Evolutionary conservation across 1,140 invertebrate genomes (phyloP).

Genomic region (Zaprionus capensis): DNA sequence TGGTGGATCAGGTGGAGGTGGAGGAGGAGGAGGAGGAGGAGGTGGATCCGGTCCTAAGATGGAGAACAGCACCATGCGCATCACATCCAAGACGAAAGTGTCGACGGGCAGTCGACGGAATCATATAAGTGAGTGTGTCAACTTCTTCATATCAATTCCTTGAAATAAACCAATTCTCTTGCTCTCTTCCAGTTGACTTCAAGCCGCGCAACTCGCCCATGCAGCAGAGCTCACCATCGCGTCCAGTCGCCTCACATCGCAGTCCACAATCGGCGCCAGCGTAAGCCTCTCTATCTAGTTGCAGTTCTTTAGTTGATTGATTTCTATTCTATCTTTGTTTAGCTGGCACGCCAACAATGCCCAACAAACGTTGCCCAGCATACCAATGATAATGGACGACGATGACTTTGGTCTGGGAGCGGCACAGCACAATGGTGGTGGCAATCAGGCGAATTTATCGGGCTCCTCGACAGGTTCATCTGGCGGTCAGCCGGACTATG

Average conservation of each 20-base stretch:
- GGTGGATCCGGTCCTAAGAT: slow-evolving; percentile 50
- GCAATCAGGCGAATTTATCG: slow-evolving; percentile 66
- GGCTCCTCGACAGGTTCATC: slow-evolving; percentile 69
- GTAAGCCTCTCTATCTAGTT: slow-evolving; percentile 42
- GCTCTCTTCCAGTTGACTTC: slow-evolving; percentile 71
- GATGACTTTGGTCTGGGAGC: slow-evolving; percentile 85
- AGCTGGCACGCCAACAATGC: slow-evolving; percentile 87
- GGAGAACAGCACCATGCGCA: slow-evolving; percentile 82
- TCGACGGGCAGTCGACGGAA: slow-evolving; percentile 82
- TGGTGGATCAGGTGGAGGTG: not conserved
- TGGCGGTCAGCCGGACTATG: slow-evolving; percentile 57
- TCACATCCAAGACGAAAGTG: slow-evolving; percentile 82
- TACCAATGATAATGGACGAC: slow-evolving; percentile 91
- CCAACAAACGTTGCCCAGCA: slow-evolving; percentile 88
- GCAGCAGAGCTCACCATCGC: slow-evolving; percentile 81
- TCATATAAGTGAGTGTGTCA: slow-evolving; percentile 73
- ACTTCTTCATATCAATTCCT: not conserved
- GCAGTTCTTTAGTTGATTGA: not conserved
- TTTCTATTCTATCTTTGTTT: slow-evolving; percentile 39
- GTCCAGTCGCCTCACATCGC: slow-evolving; percentile 67
- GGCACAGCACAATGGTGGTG: slow-evolving; percentile 58
- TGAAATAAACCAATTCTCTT: not conserved
- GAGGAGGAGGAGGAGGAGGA: not conserved
- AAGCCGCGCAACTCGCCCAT: slow-evolving; percentile 83
- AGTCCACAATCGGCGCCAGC: slow-evolving; percentile 83